phyloP scores from a whole-genome alignment of 2,888 invertebrate genomes.

The Smittia aterrima region DNA sequence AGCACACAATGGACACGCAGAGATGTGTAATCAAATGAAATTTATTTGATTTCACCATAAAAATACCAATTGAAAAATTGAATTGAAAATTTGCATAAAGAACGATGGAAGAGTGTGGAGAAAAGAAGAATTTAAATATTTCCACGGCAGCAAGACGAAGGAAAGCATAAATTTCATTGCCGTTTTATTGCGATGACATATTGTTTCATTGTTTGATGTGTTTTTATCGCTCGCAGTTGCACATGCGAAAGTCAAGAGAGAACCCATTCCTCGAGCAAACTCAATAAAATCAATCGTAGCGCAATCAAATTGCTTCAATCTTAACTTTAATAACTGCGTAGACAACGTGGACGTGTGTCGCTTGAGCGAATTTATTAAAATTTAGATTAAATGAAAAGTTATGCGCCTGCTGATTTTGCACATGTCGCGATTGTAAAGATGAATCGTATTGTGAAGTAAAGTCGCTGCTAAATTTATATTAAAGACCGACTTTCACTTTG shows the following conservation, averaged over 20 bases:
- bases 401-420: slow-evolving; percentile 21
- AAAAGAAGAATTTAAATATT: background rate
- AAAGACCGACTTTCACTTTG: background rate
- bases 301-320: background rate
- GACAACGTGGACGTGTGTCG: background rate
- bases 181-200: slow-evolving; percentile 4
- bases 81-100: slow-evolving; percentile 27
- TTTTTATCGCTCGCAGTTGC: background rate
- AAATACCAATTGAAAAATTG: slow-evolving; percentile 29
- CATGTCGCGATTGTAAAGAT: background rate
- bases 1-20: background rate
- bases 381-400: background rate
- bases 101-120: background rate
- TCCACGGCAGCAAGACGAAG: background rate
- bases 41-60: slow-evolving; percentile 33
- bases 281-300: background rate
- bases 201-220: slow-evolving; percentile 11
- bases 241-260: background rate
- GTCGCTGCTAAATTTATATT: background rate
- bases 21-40: slow-evolving; percentile 31
- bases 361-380: background rate
- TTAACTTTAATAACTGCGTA: background rate
- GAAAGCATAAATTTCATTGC: background rate
- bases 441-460: background rate
- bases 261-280: too few relatives aligned